phyloP scores from a whole-genome alignment of 2,113 vertebrate genomes.

The Athene cunicularia region DNA sequence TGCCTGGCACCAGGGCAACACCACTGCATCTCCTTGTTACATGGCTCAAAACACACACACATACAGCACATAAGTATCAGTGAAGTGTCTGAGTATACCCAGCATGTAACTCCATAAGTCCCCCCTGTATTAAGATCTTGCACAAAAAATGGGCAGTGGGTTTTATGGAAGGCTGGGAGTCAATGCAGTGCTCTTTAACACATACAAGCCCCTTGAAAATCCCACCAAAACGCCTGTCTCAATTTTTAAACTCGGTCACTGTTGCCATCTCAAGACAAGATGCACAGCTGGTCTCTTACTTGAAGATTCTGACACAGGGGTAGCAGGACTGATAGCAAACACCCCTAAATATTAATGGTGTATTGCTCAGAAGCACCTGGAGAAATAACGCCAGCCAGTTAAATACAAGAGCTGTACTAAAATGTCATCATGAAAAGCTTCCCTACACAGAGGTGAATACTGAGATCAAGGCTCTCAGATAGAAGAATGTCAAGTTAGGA shows the following conservation, averaged over 20 bases:
- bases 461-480: background rate
- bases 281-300: background rate
- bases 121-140: too few relatives aligned
- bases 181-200: background rate
- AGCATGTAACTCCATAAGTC: fast-evolving
- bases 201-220: background rate
- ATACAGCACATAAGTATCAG: background rate
- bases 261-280: background rate
- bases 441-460: background rate
- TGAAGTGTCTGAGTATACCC: background rate
- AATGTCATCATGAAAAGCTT: background rate
- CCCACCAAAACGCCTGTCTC: background rate
- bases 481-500: background rate
- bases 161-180: background rate
- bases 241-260: background rate
- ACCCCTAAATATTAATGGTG: fast-evolving
- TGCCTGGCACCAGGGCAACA: background rate
- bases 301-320: background rate
- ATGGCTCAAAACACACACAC: background rate
- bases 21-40: fast-evolving
- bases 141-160: background rate
- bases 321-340: background rate
- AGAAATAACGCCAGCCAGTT: background rate
- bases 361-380: background rate
- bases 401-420: background rate